Percentiles rank a stretch among this genome's conserved stretches.
Conservation (phyloP, 2,113 vertebrate species). For the Aspidoscelis tigris region DNA sequence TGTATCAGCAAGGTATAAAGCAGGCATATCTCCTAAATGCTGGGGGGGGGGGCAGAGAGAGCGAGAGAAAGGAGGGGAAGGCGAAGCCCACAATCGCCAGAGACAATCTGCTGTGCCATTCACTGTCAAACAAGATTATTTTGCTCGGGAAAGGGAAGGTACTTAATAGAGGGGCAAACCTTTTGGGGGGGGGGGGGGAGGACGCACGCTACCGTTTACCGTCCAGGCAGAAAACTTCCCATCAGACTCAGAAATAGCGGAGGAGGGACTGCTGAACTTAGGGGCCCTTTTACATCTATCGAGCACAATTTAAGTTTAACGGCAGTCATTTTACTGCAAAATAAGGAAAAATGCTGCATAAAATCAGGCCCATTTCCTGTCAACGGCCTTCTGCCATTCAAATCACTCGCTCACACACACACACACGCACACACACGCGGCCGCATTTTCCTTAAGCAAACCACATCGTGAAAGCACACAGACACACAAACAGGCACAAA, state of each 20-base stretch:
- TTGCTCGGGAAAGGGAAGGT: constrained; percentile 16
- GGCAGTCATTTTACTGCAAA: constrained; percentile 69
- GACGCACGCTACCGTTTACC: not conserved
- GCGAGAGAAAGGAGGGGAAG: fast-evolving
- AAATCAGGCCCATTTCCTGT: constrained; percentile 60
- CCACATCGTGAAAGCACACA: constrained; percentile 42
- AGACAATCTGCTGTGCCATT: not conserved
- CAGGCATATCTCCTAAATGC: fast-evolving
- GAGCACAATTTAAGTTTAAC: constrained; percentile 67
- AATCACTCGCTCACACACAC: constrained; percentile 31
- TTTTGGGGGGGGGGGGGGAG: not conserved
- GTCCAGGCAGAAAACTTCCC: not conserved
- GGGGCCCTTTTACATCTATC: constrained; percentile 53
- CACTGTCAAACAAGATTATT: constrained; percentile 3
- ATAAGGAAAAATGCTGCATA: constrained; percentile 66
- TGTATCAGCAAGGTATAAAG: not conserved
- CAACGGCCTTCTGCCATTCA: constrained; percentile 51
- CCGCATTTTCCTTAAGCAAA: constrained; percentile 47
- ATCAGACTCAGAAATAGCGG: not conserved
- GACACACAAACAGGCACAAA: not conserved
- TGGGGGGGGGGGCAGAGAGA: too few relatives aligned
- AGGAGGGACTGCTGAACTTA: constrained; percentile 34
- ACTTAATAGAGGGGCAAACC: constrained; percentile 18
- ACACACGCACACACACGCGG: not conserved
- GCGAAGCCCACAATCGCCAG: fast-evolving